Evolutionary conservation across 2,888 invertebrate genomes (phyloP).

Genomic region (Drosophila helvetica): DNA sequence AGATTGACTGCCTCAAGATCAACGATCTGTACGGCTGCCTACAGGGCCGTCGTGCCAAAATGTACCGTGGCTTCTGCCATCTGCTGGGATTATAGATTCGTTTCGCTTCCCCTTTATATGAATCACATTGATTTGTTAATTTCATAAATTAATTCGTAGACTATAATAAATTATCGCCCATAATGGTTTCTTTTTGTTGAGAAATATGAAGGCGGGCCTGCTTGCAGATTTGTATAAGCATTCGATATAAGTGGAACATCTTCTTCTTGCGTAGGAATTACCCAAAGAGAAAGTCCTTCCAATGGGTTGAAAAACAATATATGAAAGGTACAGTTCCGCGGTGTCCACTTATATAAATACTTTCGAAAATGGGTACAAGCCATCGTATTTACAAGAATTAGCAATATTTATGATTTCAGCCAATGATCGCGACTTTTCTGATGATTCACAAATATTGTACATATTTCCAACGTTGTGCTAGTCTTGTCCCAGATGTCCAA

Average conservation of each 20-base stretch:
- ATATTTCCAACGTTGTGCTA: not conserved
- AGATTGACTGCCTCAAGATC: constrained; percentile 88
- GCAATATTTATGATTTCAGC: not conserved
- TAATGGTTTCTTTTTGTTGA: not conserved
- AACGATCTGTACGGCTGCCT: constrained; percentile 88
- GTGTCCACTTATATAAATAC: not conserved
- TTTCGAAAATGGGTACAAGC: not conserved
- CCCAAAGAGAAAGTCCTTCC: not conserved
- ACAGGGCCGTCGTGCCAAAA: constrained; percentile 79
- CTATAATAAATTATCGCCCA: not conserved
- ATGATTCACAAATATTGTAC: not conserved
- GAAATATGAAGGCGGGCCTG: not conserved
- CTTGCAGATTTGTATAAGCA: too few relatives aligned
- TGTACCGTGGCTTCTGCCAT: constrained; percentile 81
- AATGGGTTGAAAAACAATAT: not conserved
- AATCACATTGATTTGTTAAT: constrained; percentile 79
- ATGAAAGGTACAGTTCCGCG: not conserved
- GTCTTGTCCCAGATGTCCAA: too few relatives aligned
- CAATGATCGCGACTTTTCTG: too few relatives aligned
- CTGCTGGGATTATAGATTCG: constrained; percentile 76
- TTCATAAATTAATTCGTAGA: constrained; percentile 49
- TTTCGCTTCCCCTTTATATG: constrained; percentile 30
- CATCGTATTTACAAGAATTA: too few relatives aligned
- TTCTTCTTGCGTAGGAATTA: not conserved
- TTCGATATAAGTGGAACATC: not conserved